Percentiles rank a stretch among this genome's conserved stretches.
Evolutionary conservation across 2,888 invertebrate genomes (phyloP).

Genomic region (Lasiommata megera): DNA sequence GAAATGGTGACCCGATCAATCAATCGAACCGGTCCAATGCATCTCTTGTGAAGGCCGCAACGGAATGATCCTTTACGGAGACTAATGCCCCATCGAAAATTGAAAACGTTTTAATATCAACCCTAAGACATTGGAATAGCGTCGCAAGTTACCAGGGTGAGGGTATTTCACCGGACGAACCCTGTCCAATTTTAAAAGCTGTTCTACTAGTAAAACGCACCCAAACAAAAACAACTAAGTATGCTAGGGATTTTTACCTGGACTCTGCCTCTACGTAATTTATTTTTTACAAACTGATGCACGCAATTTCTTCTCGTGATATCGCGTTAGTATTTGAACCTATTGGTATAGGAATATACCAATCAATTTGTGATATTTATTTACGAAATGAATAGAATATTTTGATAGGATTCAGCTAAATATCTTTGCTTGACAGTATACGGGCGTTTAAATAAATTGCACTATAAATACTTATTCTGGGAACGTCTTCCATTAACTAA

Average conservation of each 20-base stretch:
- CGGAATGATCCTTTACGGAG: constrained; percentile 66
- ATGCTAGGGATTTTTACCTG: constrained; percentile 58
- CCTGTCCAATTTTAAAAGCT: constrained; percentile 22
- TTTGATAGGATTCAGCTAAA: neutral
- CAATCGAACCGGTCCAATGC: constrained; percentile 68
- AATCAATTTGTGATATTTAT: neutral
- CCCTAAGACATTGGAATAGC: constrained; percentile 27
- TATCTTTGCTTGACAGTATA: no score
- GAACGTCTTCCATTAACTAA: no score
- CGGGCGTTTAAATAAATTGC: no score
- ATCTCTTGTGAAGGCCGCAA: constrained; percentile 78
- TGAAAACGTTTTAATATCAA: constrained; percentile 17
- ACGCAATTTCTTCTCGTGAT: neutral
- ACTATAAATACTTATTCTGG: no score
- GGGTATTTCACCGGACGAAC: constrained; percentile 13
- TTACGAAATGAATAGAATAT: neutral
- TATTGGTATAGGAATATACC: neutral
- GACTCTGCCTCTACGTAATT: constrained; percentile 47
- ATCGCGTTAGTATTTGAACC: neutral
- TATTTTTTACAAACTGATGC: constrained; percentile 5
- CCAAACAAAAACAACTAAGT: constrained; percentile 35
- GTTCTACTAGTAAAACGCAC: constrained; percentile 38
- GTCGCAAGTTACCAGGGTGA: constrained; percentile 29
- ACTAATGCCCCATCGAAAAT: constrained; percentile 40
- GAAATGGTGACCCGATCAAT: constrained; percentile 47